Evolutionary conservation across 2,797 vertebrate genomes (phyloP), one percentile per base, ranked within the genome.

Genomic region (Sebastes diaconus): DNA sequence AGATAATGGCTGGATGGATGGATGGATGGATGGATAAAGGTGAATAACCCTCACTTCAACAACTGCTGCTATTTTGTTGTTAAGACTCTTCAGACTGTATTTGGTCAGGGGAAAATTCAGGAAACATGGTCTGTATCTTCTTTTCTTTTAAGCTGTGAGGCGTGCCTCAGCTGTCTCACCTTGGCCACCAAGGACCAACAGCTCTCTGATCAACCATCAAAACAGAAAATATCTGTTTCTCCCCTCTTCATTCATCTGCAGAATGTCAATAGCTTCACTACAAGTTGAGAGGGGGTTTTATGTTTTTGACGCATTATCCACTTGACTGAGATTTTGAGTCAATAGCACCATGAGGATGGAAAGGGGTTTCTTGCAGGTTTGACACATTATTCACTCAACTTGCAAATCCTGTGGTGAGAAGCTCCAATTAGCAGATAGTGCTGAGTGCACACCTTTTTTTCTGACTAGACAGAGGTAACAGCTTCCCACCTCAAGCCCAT

Each of bases 391-490:
- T 94, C 93, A 90, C 90, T 91, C 90, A 86, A 90, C 91, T 87
- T 91, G 88, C 84, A 93, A 91, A 95, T 95, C 91, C 87, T 88
- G 87, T 64, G 75, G 91, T 73, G 90, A 88, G 90, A 86, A 81
- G 81, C 92, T 90, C 94, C 93, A 96, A 96, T 96, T 96, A 96
- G 90, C 86, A 81, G 68, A 89, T 83, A 89, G 79, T 91, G 93
- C 92, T 94, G 94, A 95, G 89, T 84, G 86, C 84, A 92, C 92
- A 93, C 93, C 93, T 94, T 94, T 94, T n/a, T 58, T 92, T 52
- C 83, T 64, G 75, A 90, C 88, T 68, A 91, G 90, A 89, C 84
- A 72, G 90, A 87, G 86, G 88, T 90, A 94, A 87, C 91, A 88
- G 93, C 93, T 92, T 90, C 90, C 81, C 83, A 93, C 87, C 90